These are phyloP conservation scores for Sternarchorhynchus goeldii DNA, from an alignment of 2,797 vertebrate genomes.

Conservation along the genomic window DNA sequence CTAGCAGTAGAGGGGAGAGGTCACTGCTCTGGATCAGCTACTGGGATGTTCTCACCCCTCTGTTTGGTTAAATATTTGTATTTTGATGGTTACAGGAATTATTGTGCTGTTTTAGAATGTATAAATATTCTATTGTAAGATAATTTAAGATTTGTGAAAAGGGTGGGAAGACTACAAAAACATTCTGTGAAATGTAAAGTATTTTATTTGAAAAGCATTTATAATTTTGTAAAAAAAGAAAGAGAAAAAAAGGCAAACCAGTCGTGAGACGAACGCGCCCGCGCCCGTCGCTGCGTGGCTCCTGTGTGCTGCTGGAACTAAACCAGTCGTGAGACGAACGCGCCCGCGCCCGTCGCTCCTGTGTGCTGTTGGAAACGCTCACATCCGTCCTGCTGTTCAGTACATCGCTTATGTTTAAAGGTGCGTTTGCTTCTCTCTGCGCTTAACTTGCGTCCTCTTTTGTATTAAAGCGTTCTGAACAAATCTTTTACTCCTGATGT, in stretches of 20 bases:
- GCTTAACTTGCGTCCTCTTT: slow-evolving; percentile 55
- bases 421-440: slow-evolving; percentile 57
- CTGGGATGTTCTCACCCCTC: too few relatives aligned
- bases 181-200: slow-evolving; percentile 73
- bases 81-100: slow-evolving; percentile 40
- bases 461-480: slow-evolving; percentile 73
- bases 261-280: background rate
- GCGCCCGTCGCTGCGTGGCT: slow-evolving; percentile 37
- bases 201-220: slow-evolving; percentile 70
- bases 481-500: slow-evolving; percentile 45
- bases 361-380: slow-evolving; percentile 31
- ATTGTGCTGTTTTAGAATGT: slow-evolving; percentile 58
- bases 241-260: slow-evolving; percentile 31
- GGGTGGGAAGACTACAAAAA: slow-evolving; percentile 50
- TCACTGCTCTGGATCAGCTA: too few relatives aligned
- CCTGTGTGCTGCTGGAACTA: slow-evolving; percentile 28
- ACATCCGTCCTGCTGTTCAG: slow-evolving; percentile 49
- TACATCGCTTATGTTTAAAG: slow-evolving; percentile 45
- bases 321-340: background rate
- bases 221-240: slow-evolving; percentile 68
- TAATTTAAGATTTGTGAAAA: slow-evolving; percentile 40
- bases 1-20: too few relatives aligned
- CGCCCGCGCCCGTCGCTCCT: slow-evolving; percentile 32
- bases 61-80: slow-evolving; percentile 38
- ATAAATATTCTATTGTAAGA: slow-evolving; percentile 73